Evolutionary conservation across 2,113 vertebrate species (phyloP), one percentile per base, ranked within the genome.

Genomic region (Zosterops pallidus): DNA sequence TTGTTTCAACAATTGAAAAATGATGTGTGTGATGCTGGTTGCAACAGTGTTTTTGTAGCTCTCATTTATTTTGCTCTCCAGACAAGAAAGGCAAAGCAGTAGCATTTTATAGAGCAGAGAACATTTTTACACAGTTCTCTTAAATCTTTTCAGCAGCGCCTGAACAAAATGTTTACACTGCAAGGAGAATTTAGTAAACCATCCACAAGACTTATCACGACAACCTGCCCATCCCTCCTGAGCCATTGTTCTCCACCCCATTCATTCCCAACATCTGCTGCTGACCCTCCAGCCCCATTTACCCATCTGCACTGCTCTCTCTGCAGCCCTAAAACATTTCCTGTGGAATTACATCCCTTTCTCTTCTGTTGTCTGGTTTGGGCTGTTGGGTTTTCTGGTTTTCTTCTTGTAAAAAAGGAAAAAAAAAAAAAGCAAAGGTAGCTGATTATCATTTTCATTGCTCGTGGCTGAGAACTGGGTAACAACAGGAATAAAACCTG

Each of bases 41-140:
- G 86, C 76, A 92, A 59, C 55, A 47, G 75, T 71, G 63, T 90
- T 90, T 95, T 93, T 94, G 94, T 86, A 74, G 89, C 47, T 92
- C 78, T 83, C 77, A 33, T 97, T 95, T 95, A 90, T 95, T 92
- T 62, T 82, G 56, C 72, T 90, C 89, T 59, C 90, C 93, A 94
- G 83, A 86, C 74, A 87, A 68, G 83, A 95, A 94, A 92, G 68
- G 89, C 92, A 93, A 95, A 94, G 93, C 89, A 94, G 80, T 62
- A 95, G 82, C 93, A 10, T 95, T 97, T 97, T 94, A 95, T 77
- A 65, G 78, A 93, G 70, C 69, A 92, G 88, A 90, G 81, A 96
- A 52, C 83, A 75, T 91, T 96, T 97, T 89, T 92, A 89, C 83
- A 76, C 69, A 41, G 62, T 84, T 92, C 79, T 89, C 90, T 86